These are phyloP conservation scores for Nyctibius bracteatus DNA, from an alignment of 2,113 vertebrate species.

Conservation along the genomic window DNA sequence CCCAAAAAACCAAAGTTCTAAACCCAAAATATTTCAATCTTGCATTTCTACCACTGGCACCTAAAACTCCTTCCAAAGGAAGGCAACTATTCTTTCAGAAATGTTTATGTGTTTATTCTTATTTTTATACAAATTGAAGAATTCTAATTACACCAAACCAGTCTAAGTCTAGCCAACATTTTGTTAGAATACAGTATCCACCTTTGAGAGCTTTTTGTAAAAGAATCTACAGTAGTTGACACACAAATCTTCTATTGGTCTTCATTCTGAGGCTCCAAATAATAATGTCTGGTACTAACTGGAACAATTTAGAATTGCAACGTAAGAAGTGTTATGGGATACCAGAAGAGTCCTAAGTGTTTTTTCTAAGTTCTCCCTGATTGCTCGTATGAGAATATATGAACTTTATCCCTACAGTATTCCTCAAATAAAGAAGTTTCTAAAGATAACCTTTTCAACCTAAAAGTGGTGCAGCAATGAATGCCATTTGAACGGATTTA, in stretches of 20 bases:
- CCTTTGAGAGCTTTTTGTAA: neutral
- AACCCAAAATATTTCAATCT: neutral
- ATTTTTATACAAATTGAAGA: neutral
- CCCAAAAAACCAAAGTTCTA: neutral
- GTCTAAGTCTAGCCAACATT: neutral
- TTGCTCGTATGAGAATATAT: neutral
- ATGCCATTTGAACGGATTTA: neutral
- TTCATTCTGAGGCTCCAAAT: neutral
- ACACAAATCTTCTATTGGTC: neutral
- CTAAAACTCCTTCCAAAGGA: neutral
- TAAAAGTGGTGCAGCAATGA: neutral
- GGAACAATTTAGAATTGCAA: neutral
- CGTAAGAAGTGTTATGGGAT: neutral
- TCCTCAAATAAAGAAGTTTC: neutral
- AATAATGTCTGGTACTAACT: neutral
- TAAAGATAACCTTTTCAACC: neutral
- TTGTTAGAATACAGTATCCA: neutral
- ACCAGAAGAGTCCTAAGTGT: neutral
- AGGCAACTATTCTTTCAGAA: neutral
- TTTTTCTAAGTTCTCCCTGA: neutral
- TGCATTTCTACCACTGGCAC: neutral
- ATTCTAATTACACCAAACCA: neutral
- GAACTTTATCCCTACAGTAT: neutral
- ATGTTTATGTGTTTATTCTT: neutral
- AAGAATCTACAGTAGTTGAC: neutral